Evolutionary conservation across 2,113 vertebrate species (phyloP).

Genomic region (Pseudopipra pipra): DNA sequence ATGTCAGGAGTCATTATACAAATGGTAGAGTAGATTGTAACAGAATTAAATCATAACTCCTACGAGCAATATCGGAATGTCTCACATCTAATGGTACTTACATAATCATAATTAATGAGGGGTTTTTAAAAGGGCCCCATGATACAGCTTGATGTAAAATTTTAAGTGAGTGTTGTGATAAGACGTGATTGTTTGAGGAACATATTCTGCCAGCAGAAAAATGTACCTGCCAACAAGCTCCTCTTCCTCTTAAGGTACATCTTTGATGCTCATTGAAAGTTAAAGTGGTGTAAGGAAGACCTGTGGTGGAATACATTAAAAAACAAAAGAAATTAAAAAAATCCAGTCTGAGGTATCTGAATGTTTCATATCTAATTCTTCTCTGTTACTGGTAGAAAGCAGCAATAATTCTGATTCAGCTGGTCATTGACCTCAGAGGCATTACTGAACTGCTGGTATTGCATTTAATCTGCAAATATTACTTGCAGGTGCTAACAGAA

Average conservation of each 20-base stretch:
- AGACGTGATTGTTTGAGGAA: slow-evolving; percentile 33
- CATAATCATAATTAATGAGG: slow-evolving; percentile 17
- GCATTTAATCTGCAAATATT: neutral
- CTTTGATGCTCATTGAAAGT: neutral
- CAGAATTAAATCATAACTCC: slow-evolving; percentile 21
- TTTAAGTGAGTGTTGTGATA: slow-evolving; percentile 25
- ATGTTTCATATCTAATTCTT: neutral
- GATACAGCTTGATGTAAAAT: neutral
- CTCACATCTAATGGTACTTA: slow-evolving; percentile 1
- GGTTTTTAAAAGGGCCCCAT: neutral
- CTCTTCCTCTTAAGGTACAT: neutral
- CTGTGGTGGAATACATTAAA: neutral
- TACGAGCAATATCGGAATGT: neutral
- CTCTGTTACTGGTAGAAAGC: neutral
- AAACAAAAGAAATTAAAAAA: neutral
- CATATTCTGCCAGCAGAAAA: neutral
- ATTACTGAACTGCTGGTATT: neutral
- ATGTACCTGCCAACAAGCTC: neutral
- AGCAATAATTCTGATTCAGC: neutral
- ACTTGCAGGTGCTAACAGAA: neutral
- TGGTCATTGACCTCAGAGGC: neutral
- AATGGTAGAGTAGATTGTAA: neutral
- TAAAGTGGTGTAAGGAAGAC: neutral
- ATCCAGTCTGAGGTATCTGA: neutral
- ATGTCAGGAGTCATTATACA: slow-evolving; percentile 20